Conservation (phyloP, 2,888 invertebrate genomes). For the Cinara cedri region DNA sequence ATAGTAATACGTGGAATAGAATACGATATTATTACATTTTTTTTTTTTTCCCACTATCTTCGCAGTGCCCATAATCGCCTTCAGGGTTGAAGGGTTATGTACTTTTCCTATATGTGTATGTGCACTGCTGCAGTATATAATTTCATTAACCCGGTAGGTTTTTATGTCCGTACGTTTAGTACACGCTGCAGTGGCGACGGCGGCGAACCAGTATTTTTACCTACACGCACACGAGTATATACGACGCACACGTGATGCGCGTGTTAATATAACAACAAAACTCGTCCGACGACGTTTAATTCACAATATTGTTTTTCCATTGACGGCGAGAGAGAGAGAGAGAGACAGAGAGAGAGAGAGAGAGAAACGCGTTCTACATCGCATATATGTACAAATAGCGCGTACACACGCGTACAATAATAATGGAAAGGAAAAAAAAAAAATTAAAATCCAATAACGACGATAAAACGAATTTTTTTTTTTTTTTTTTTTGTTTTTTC, state of each 20-base stretch:
- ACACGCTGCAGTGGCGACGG: no score
- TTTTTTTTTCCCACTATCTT: neutral
- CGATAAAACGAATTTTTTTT: neutral
- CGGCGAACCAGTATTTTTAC: slow-evolving; percentile 12
- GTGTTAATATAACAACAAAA: slow-evolving; percentile 9
- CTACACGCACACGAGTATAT: neutral
- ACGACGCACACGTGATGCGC: slow-evolving; percentile 6
- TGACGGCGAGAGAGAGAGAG: neutral
- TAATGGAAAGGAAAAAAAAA: no score
- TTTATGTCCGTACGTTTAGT: no score
- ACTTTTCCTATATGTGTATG: neutral
- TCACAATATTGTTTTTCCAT: slow-evolving; percentile 21
- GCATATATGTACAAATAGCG: neutral
- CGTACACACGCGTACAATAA: no score
- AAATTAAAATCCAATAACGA: neutral
- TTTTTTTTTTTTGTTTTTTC: no score
- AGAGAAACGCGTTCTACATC: slow-evolving; percentile 7
- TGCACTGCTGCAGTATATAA: neutral
- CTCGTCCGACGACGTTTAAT: slow-evolving; percentile 25
- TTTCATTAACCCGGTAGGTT: slow-evolving; percentile 14
- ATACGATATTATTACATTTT: no score
- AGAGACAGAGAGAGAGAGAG: neutral
- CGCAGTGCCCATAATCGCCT: neutral
- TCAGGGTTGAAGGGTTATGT: slow-evolving; percentile 28
- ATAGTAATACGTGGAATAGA: no score